Base-by-base conservation (phyloP, 2,113 vertebrate species). In the Limnothrissa miodon region DNA sequence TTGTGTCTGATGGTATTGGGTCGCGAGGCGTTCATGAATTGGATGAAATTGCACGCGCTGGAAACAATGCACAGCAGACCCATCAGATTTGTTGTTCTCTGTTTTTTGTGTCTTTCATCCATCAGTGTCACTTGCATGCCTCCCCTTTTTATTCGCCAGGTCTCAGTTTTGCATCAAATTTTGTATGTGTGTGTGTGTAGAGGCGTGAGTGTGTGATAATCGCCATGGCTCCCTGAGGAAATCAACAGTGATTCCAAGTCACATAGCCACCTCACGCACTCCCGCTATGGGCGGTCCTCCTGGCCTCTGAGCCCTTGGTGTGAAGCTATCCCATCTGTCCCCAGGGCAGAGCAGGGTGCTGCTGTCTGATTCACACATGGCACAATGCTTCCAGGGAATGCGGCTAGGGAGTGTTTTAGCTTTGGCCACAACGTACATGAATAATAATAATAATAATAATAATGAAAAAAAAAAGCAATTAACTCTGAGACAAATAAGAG, bases 391-490 rank as follows among this genome's bases (percentile, higher is more conserved):
- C 36, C 66, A 39, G 33, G 51, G 74, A 51, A 86, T 82, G 81
- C 81, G n/a, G 7, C 39, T 66, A 6, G 53, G 83, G 66, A 21
- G 13, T 74, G n/a, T 74, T 39, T 74, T 39, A 36, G 29, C 2
- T 74, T 74, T 74, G 33, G 66, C 29, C 66, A 33, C 13, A 74
- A 74, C 66, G 36, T 74, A 15, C 66, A 74, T 39, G 66, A 74
- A 74, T 93, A 92, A 96, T 97, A 96, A n/a, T n/a, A n/a, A n/a
- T n/a, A n/a, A n/a, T n/a, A n/a, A n/a, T n/a, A n/a, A n/a, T n/a
- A n/a, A n/a, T n/a, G n/a, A n/a, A n/a, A n/a, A 96, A 96, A 95
- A 94, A 95, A 95, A 96, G 96, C 97, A 95, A 97, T 97, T 94
- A 93, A 95, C 95, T 95, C 96, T 93, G 93, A 95, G 95, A 96